These are phyloP conservation scores for Spea hammondii DNA, from an alignment of 2,797 vertebrate genomes.

Conservation along the genomic window DNA sequence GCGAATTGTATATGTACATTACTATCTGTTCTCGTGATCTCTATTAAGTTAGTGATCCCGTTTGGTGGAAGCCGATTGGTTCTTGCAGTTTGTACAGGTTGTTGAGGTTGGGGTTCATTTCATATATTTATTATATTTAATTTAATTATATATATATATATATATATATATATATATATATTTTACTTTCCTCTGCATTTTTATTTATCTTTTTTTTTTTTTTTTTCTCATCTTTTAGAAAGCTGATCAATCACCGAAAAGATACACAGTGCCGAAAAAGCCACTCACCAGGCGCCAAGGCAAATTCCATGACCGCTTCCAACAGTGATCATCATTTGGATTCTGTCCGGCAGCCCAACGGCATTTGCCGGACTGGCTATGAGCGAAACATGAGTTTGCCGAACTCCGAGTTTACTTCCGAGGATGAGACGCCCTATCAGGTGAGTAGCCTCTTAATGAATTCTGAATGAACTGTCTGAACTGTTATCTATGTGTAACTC, in stretches of 20 bases:
- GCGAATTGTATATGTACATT: not conserved
- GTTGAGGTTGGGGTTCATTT: too few species aligned
- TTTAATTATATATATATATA: too few species aligned
- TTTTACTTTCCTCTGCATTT: too few species aligned
- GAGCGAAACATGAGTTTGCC: slow-evolving; percentile 82
- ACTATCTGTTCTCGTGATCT: not conserved
- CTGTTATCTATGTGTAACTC: too few species aligned
- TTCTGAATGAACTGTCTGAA: not conserved
- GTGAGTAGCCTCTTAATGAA: slow-evolving; percentile 59
- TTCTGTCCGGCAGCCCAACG: slow-evolving; percentile 78
- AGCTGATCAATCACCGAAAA: slow-evolving; percentile 96
- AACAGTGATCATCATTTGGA: slow-evolving; percentile 83
- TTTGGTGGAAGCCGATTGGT: too few species aligned
- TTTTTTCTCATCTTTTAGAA: slow-evolving; percentile 61
- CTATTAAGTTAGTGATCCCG: too few species aligned
- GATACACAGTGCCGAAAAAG: slow-evolving; percentile 86
- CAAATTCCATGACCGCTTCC: slow-evolving; percentile 76
- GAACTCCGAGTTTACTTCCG: slow-evolving; percentile 74
- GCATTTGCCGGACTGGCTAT: slow-evolving; percentile 74
- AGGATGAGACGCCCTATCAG: slow-evolving; percentile 82
- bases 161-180: too few species aligned
- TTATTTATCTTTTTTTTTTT: not conserved
- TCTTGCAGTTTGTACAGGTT: too few species aligned
- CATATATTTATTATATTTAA: too few species aligned
- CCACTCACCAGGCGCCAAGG: slow-evolving; percentile 71